Evolutionary conservation across 2,888 invertebrate genomes (phyloP).

Genomic region (Acanthopleura granulata): DNA sequence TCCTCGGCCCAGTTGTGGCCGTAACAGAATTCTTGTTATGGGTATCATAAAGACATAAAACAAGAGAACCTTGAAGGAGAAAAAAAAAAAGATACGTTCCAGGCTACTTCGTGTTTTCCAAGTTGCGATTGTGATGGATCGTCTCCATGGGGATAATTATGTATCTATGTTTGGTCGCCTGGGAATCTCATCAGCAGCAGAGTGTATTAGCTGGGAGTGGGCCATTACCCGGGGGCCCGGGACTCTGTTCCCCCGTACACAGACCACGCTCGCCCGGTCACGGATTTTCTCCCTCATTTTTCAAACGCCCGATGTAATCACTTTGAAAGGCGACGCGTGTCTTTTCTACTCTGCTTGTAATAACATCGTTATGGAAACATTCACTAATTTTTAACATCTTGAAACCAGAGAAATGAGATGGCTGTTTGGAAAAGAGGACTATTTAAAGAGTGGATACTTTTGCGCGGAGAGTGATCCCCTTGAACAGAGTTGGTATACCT

Average conservation of each 20-base stretch:
- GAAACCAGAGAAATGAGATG: not conserved
- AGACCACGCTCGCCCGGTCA: not conserved
- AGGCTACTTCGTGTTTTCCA: not conserved
- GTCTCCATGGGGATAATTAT: not conserved
- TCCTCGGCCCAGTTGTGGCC: not conserved
- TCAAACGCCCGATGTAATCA: not conserved
- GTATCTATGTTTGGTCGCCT: not conserved
- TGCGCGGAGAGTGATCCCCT: not conserved
- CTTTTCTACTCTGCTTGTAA: constrained; percentile 14
- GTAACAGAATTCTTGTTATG: not conserved
- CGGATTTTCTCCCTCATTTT: not conserved
- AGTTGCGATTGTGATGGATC: not conserved
- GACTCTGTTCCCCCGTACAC: not conserved
- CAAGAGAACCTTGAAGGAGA: constrained; percentile 12
- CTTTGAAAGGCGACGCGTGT: constrained; percentile 9
- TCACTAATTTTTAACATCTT: constrained; percentile 3
- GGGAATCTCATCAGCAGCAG: not conserved
- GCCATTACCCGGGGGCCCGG: no score
- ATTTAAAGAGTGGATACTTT: no score
- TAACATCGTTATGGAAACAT: constrained; percentile 20
- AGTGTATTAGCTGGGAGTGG: no score
- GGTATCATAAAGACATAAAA: constrained; percentile 14
- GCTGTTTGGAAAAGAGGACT: not conserved
- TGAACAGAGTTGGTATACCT: not conserved
- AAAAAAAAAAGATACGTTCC: not conserved